Conservation (phyloP, 2,888 invertebrate genomes). For the Rotaria sp. region DNA sequence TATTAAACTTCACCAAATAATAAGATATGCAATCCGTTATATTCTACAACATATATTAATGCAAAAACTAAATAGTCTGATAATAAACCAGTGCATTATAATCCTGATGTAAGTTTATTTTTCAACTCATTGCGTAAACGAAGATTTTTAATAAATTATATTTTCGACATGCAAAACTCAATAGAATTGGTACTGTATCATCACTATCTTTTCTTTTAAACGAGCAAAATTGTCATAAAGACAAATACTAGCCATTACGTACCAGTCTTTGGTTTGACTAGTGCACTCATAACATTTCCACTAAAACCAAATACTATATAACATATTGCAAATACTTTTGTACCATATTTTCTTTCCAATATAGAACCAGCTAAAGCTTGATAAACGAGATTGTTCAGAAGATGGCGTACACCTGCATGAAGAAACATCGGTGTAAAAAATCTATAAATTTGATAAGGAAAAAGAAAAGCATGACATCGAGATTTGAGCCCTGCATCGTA, state of each 20-base stretch:
- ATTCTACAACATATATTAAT: too few relatives aligned
- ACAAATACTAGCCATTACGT: background rate
- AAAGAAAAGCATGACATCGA: conserved; percentile 4
- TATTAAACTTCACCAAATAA: too few relatives aligned
- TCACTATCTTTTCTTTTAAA: too few relatives aligned
- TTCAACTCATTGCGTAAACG: too few relatives aligned
- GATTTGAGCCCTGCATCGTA: background rate
- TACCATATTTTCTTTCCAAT: background rate
- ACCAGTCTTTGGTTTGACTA: background rate
- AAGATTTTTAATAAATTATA: too few relatives aligned
- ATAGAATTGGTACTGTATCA: too few relatives aligned
- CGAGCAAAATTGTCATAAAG: too few relatives aligned
- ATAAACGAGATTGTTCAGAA: background rate
- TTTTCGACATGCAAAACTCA: too few relatives aligned
- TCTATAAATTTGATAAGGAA: background rate
- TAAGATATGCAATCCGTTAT: too few relatives aligned
- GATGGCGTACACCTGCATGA: background rate
- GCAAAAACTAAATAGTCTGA: too few relatives aligned
- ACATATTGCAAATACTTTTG: background rate
- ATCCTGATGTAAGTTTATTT: too few relatives aligned
- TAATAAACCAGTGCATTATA: too few relatives aligned
- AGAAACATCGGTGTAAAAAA: conserved; percentile 21
- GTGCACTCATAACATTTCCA: background rate
- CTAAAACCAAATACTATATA: conserved; percentile 11
- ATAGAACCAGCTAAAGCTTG: background rate